Evolutionary conservation across 2,888 invertebrate species (phyloP).

Genomic region (Amphipyra tragopoginis): DNA sequence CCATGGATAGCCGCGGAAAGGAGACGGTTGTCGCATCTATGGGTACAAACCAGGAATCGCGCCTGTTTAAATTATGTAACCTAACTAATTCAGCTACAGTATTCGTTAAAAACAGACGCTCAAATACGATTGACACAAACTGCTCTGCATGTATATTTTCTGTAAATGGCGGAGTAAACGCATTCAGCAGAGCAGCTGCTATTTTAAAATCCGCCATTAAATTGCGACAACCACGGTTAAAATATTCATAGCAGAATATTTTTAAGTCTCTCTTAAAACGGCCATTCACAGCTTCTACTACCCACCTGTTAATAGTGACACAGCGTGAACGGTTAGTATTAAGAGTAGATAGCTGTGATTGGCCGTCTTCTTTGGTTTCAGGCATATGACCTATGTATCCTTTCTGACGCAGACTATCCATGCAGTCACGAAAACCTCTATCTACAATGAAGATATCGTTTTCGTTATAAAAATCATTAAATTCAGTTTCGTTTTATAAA

Average conservation of each 20-base stretch:
- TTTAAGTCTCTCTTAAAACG: slow-evolving; percentile 36
- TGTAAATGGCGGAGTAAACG: slow-evolving; percentile 26
- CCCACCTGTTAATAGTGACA: too few relatives aligned
- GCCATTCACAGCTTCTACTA: slow-evolving; percentile 9
- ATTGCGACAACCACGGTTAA: slow-evolving; percentile 31
- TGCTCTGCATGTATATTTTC: slow-evolving; percentile 29
- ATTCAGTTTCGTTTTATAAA: slow-evolving; percentile 11
- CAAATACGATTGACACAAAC: slow-evolving; percentile 8
- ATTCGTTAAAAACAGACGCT: background rate
- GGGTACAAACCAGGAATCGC: slow-evolving; percentile 4
- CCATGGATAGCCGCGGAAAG: slow-evolving; percentile 27
- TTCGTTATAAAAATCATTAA: slow-evolving; percentile 16
- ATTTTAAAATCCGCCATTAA: slow-evolving; percentile 44
- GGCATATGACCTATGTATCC: slow-evolving; percentile 30
- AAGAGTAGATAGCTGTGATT: slow-evolving; percentile 14
- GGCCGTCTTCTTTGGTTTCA: slow-evolving; percentile 14
- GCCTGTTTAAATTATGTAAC: too few relatives aligned
- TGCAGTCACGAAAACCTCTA: slow-evolving; percentile 21
- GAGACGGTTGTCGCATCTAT: slow-evolving; percentile 34
- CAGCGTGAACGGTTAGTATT: slow-evolving; percentile 4
- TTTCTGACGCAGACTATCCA: slow-evolving; percentile 29
- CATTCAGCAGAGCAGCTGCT: slow-evolving; percentile 40
- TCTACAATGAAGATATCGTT: slow-evolving; percentile 6
- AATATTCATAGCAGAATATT: slow-evolving; percentile 39
- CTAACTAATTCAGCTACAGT: too few relatives aligned